A percentile compares a stretch with the other conserved stretches of the same genome.
These are phyloP conservation scores for Heterocephalus glaber DNA, from an alignment of 2,113 vertebrate species.

Conservation along the genomic window DNA sequence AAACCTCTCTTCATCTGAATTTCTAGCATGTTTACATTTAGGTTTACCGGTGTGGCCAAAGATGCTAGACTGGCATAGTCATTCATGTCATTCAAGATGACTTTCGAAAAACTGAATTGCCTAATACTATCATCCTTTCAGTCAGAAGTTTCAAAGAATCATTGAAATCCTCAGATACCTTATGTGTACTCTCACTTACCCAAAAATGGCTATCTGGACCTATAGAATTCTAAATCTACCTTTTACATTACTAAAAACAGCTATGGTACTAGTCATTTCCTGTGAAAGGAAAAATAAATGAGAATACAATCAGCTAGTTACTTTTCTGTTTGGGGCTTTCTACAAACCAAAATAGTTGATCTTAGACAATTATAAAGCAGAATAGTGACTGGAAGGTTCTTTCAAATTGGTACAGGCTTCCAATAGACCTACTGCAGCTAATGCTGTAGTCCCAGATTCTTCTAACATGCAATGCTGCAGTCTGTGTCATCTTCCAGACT, in stretches of 20 bases:
- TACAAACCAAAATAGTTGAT: background rate
- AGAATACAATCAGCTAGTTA: background rate
- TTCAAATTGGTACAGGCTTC: background rate
- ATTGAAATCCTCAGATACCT: conserved; percentile 17
- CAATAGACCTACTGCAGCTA: background rate
- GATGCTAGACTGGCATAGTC: background rate
- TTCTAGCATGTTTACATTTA: conserved; percentile 13
- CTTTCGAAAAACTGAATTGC: conserved; percentile 6
- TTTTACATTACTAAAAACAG: background rate
- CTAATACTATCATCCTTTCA: background rate
- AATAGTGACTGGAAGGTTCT: background rate
- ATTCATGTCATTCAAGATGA: background rate
- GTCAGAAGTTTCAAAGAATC: background rate
- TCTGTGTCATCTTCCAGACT: background rate
- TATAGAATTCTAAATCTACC: background rate
- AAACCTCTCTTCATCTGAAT: background rate
- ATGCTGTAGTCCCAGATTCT: background rate
- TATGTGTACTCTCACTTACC: conserved; percentile 23
- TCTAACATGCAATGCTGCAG: background rate
- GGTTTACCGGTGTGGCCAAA: background rate
- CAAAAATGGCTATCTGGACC: background rate
- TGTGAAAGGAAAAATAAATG: background rate
- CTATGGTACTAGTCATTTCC: background rate
- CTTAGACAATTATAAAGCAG: background rate
- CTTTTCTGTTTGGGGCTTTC: background rate